A percentile compares a stretch with the other conserved stretches of the same genome.
Evolutionary conservation across 2,113 vertebrate species (phyloP).

Genomic region (Patagioenas fasciata): DNA sequence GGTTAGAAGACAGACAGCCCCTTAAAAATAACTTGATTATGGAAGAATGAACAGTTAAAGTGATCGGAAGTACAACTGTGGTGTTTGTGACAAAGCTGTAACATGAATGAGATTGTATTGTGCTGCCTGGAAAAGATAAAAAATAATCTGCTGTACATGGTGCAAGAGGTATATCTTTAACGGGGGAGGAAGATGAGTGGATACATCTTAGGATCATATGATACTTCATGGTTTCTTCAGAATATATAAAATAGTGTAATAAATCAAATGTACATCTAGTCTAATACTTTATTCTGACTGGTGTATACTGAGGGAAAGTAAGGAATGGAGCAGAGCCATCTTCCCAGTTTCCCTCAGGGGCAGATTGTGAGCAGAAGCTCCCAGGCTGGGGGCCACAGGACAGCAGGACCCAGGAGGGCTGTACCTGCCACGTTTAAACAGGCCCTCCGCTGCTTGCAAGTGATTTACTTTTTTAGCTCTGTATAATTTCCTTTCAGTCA

Average conservation of each 20-base stretch:
- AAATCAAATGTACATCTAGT: neutral
- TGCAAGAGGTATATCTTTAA: neutral
- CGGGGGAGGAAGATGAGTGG: neutral
- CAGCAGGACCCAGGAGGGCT: neutral
- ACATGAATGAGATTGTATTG: neutral
- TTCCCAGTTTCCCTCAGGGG: neutral
- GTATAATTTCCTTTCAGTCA: slow-evolving; percentile 2
- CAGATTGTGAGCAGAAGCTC: neutral
- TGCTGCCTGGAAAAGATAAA: neutral
- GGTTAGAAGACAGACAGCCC: neutral
- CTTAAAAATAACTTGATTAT: neutral
- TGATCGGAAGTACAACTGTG: neutral
- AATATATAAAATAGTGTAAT: neutral
- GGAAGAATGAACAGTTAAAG: neutral
- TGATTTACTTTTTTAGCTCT: neutral
- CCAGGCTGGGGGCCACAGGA: neutral
- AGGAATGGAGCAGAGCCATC: neutral
- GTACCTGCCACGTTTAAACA: neutral
- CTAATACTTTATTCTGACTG: neutral
- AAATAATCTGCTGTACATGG: neutral
- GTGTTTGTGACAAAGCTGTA: neutral
- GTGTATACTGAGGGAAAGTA: neutral
- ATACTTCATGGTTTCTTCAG: neutral
- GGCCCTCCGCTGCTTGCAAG: neutral
- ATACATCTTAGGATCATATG: neutral